These are phyloP conservation scores for Atractosteus spatula DNA, from an alignment of 2,113 vertebrate species.

Conservation along the genomic window DNA sequence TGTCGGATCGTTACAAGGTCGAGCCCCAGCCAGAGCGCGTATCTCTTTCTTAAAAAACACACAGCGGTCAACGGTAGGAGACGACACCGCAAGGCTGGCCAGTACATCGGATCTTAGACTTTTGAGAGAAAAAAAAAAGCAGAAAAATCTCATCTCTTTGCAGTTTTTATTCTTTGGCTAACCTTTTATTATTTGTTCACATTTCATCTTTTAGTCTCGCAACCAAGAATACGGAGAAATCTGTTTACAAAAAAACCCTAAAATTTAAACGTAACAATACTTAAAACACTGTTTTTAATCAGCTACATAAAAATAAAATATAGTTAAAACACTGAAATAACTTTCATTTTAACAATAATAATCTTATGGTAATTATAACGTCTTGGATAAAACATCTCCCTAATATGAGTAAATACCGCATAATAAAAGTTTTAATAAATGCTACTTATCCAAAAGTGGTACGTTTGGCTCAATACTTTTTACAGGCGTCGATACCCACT, in stretches of 20 bases:
- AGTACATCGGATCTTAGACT: too few species aligned
- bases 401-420: slow-evolving; percentile 43
- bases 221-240: slow-evolving; percentile 29
- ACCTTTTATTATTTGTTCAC: slow-evolving; percentile 36
- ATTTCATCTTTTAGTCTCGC: slow-evolving; percentile 37
- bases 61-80: not conserved
- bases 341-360: slow-evolving; percentile 42
- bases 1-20: too few species aligned
- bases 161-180: slow-evolving; percentile 63
- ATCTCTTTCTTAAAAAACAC: too few species aligned
- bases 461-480: slow-evolving; percentile 36
- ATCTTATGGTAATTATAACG: slow-evolving; percentile 49
- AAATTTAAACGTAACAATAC: slow-evolving; percentile 1
- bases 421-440: slow-evolving; percentile 46
- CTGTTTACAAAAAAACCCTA: slow-evolving; percentile 24
- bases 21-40: too few species aligned
- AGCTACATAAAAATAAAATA: slow-evolving; percentile 38
- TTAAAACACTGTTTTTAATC: slow-evolving; percentile 31
- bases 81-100: too few species aligned
- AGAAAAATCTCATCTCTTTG: slow-evolving; percentile 30
- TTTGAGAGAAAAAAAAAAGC: not conserved
- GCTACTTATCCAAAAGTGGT: slow-evolving; percentile 37
- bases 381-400: slow-evolving; percentile 42
- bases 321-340: slow-evolving; percentile 54
- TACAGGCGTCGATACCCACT: slow-evolving; percentile 7